phyloP scores from a whole-genome alignment of 2,888 invertebrate genomes.

The Urechis unicinctus region DNA sequence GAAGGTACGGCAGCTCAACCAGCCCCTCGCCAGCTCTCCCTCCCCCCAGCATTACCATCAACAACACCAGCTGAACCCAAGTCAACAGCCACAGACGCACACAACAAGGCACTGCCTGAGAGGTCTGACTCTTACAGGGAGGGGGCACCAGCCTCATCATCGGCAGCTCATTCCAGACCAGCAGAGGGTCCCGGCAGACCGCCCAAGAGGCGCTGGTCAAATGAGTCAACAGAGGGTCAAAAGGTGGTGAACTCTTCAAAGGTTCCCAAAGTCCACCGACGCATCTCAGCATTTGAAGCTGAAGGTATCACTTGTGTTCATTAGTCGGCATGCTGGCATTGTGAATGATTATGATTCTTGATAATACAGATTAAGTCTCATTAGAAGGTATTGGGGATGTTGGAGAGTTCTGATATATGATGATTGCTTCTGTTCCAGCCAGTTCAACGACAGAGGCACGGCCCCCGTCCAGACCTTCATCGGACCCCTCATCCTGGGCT shows the following conservation, averaged over 20 bases:
- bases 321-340: no score
- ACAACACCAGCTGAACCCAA: no score
- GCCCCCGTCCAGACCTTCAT: slow-evolving; percentile 12
- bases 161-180: neutral
- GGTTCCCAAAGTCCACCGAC: slow-evolving; percentile 16
- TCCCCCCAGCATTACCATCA: no score
- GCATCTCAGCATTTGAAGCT: slow-evolving; percentile 31
- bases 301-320: no score
- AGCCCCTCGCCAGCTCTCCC: no score
- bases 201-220: slow-evolving; percentile 45
- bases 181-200: neutral
- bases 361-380: slow-evolving; percentile 9
- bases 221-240: slow-evolving; percentile 43
- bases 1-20: neutral
- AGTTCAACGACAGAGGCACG: slow-evolving; percentile 44
- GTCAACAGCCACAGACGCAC: no score
- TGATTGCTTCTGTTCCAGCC: slow-evolving; percentile 23
- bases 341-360: slow-evolving; percentile 1
- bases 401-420: neutral
- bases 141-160: neutral
- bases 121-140: neutral
- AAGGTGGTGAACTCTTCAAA: slow-evolving; percentile 22
- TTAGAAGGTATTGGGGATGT: slow-evolving; percentile 15
- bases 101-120: no score
- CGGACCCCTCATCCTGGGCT: slow-evolving; percentile 62